These are phyloP conservation scores for Cryptomyrus ogoouensis DNA, from an alignment of 2,113 vertebrate species.

Conservation along the genomic window DNA sequence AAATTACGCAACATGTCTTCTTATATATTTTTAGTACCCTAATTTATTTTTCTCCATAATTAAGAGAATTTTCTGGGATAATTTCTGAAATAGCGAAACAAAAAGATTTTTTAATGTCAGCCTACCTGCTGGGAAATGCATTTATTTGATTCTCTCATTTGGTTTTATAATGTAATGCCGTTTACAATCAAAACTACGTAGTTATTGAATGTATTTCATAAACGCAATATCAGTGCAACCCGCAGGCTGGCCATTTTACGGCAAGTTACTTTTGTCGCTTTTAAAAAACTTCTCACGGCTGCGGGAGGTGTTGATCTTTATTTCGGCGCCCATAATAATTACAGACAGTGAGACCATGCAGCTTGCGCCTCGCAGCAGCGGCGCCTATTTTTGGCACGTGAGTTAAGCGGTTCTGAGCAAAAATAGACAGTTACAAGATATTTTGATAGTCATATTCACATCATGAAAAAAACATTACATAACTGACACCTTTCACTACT, in stretches of 20 bases:
- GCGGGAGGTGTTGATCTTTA: not conserved
- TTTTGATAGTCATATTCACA: no score
- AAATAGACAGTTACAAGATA: no score
- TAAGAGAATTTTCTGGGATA: not conserved
- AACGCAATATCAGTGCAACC: not conserved
- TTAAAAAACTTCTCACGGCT: not conserved
- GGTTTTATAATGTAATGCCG: not conserved
- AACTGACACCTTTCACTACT: no score
- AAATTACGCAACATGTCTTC: not conserved
- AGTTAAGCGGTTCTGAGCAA: no score
- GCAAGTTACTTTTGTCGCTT: not conserved
- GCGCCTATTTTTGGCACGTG: no score
- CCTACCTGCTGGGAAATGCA: not conserved
- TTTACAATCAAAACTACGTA: not conserved
- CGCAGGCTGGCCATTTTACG: not conserved
- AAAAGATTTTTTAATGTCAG: not conserved
- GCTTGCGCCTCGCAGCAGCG: no score
- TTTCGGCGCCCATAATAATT: no score
- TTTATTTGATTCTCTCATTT: not conserved
- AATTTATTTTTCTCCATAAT: not conserved
- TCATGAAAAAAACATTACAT: no score
- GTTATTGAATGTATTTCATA: not conserved
- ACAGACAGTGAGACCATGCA: no score
- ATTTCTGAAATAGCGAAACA: not conserved
- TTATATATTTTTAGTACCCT: not conserved